These are phyloP conservation scores for Plagiodera versicolora DNA, from an alignment of 2,888 invertebrate species.

Conservation along the genomic window DNA sequence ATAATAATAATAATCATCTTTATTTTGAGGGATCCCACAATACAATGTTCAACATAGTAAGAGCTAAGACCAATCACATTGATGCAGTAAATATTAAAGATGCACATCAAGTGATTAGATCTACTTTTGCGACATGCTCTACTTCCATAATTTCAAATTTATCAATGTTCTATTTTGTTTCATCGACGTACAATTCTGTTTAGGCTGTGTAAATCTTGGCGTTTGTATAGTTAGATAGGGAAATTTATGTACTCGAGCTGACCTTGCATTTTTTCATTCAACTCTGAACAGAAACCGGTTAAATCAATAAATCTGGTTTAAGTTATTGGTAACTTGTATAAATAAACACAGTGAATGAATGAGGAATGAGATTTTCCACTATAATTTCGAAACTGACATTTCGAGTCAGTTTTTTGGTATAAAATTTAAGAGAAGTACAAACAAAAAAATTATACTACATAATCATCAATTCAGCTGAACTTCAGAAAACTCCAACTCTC, in stretches of 20 bases:
- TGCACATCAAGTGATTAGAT: no score
- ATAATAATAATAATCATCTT: no score
- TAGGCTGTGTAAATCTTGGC: neutral
- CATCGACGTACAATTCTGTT: neutral
- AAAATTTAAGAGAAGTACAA: no score
- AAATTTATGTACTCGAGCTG: neutral
- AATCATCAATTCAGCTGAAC: no score
- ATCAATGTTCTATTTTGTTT: neutral
- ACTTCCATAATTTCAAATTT: neutral
- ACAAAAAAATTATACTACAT: no score
- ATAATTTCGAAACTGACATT: no score
- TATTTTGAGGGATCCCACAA: no score
- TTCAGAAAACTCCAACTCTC: no score
- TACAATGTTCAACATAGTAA: no score
- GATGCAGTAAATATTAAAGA: no score
- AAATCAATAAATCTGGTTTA: neutral
- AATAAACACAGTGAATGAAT: neutral
- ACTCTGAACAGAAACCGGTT: neutral
- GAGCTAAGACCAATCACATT: no score
- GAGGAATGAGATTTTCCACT: neutral
- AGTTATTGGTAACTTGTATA: neutral
- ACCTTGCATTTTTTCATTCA: neutral
- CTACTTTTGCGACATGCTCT: neutral
- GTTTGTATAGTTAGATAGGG: neutral
- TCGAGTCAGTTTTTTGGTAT: no score